Conservation (phyloP, 1,140 invertebrate genomes). For the Ostrea denselamellosa region DNA sequence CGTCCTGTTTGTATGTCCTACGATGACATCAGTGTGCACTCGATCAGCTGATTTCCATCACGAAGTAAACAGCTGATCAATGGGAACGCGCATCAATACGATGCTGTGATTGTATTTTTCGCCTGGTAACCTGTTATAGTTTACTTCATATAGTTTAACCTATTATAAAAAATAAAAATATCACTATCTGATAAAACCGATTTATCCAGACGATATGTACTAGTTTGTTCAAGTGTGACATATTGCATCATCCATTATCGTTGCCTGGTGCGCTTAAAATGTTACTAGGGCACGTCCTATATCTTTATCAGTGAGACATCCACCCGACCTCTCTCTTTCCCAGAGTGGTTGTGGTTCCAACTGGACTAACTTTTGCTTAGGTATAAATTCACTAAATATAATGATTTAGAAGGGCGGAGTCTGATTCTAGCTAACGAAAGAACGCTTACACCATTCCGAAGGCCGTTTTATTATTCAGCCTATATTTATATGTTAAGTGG, state of each 20-base stretch:
- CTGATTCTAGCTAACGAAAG: no score
- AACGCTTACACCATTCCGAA: no score
- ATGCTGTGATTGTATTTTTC: not conserved
- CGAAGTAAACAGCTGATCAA: not conserved
- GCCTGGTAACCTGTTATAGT: no score
- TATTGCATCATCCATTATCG: not conserved
- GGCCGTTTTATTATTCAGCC: no score
- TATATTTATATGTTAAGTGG: no score
- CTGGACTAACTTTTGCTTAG: not conserved
- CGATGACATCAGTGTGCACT: not conserved
- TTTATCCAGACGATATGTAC: no score
- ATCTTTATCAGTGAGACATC: constrained; percentile 9
- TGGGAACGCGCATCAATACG: not conserved
- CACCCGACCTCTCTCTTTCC: not conserved
- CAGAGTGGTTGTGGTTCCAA: not conserved
- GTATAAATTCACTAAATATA: not conserved
- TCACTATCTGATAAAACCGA: no score
- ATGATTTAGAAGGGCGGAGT: no score
- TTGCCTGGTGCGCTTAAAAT: not conserved
- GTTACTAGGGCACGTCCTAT: not conserved
- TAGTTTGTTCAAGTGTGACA: not conserved
- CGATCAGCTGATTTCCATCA: constrained; percentile 8
- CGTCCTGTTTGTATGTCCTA: not conserved
- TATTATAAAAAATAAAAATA: no score
- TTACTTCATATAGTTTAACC: no score